A percentile compares a stretch with the other conserved stretches of the same genome.
Evolutionary conservation across 2,113 vertebrate species (phyloP).

Genomic region (Mus musculus): DNA sequence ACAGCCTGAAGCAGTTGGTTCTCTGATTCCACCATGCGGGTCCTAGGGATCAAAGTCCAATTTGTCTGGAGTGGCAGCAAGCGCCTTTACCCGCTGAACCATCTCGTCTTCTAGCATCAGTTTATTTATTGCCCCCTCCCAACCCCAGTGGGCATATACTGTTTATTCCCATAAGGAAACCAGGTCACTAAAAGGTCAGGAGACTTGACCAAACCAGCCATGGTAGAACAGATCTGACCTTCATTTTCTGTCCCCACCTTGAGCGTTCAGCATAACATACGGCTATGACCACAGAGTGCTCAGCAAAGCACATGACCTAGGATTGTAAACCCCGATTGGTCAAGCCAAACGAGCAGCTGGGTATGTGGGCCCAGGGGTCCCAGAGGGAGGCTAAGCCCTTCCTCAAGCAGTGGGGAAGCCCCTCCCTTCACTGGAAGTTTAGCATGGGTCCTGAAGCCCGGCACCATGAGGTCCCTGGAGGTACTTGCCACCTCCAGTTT

Average conservation of each 20-base stretch:
- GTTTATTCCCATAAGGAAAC: neutral
- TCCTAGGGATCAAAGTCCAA: neutral
- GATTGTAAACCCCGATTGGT: no score
- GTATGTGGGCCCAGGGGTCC: neutral
- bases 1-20: neutral
- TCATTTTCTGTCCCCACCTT: accelerated
- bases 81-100: neutral
- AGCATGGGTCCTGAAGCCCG: neutral
- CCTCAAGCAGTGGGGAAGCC: no score
- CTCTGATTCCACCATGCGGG: neutral
- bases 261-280: neutral
- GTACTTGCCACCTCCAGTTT: neutral
- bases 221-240: neutral
- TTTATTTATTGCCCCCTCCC: neutral
- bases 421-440: no score
- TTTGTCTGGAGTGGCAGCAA: neutral
- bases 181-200: neutral
- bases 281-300: neutral
- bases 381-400: neutral
- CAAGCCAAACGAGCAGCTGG: neutral
- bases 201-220: neutral
- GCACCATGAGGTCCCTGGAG: accelerated
- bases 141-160: neutral
- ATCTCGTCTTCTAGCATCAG: neutral
- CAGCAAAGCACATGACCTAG: neutral